Evolutionary conservation across 2,888 invertebrate species (phyloP), one percentile per base, ranked within the genome.

Genomic region (Caenorhabditis afra): DNA sequence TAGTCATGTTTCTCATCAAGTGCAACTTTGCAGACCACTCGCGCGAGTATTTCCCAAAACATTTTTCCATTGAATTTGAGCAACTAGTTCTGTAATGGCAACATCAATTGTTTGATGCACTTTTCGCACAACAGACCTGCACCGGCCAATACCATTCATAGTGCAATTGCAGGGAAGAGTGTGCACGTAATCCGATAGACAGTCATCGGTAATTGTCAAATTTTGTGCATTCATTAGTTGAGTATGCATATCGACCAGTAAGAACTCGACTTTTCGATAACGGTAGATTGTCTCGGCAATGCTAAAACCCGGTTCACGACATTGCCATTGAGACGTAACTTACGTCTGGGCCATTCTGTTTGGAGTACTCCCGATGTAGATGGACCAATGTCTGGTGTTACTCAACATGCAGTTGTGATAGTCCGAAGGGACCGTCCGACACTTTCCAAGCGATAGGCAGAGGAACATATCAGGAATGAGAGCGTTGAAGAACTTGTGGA

Each of bases 1-100:
- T 58, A 1, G 79, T 73, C 73, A 79, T 73, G 44, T 73, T 73
- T 20, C 59, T 73, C 64, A 79, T 55, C 53, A 73, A 16, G 23
- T 65, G 55, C 47, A 79, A 41, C 16, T 68, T 79, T 0, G 73
- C 79, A 4, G 67, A 55, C 79, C 79, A 79, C 35, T 79, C 73
- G 1, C 73, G 55, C 10, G 62, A 67, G 18, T 39, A 79, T 14
- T 67, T 61, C 3, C 67, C 73, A n/a, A 73, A 79, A 35, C 79
- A 79, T n/a, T 41, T 61, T n/a, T 75, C 68, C 74, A 75, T 61
- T 0, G 70, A 50, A 5, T 35, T 41, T 3, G 57, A 3, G 22
- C 73, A 74, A 1, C 68, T 52, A 1, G 64, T 52, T 8, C 74
- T 79, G 50, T 37, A 47, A 70, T 8, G 23, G 39, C 23, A 11